phyloP scores from a whole-genome alignment of 2,113 vertebrate species.

The Anguilla japonica region DNA sequence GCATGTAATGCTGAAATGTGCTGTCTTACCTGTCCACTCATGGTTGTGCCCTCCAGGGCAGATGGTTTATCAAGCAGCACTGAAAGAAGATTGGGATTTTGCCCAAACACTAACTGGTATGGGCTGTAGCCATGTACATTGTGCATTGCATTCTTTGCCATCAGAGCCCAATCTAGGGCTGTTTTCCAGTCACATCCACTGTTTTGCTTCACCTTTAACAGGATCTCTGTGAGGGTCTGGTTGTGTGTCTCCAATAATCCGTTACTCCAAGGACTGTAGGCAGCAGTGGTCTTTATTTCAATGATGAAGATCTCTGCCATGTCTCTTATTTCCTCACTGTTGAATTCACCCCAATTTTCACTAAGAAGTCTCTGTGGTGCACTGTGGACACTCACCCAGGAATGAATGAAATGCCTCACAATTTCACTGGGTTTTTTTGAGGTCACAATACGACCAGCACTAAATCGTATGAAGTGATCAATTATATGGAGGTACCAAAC shows the following conservation, averaged over 20 bases:
- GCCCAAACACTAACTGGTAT: constrained; percentile 42
- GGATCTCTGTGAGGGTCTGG: constrained; percentile 34
- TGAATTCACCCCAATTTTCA: constrained; percentile 28
- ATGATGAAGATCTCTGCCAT: background rate
- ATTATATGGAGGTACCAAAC: constrained; percentile 15
- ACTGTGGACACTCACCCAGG: constrained; percentile 33
- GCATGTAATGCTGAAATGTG: constrained; percentile 36
- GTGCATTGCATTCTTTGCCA: constrained; percentile 44
- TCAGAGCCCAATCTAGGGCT: too few relatives aligned
- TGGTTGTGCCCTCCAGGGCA: constrained; percentile 27
- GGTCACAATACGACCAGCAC: constrained; percentile 10
- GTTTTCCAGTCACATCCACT: too few relatives aligned
- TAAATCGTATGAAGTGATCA: constrained; percentile 31
- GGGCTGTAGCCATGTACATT: constrained; percentile 44
- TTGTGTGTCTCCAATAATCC: constrained; percentile 28
- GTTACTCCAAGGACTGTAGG: constrained; percentile 19
- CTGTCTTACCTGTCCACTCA: constrained; percentile 13
- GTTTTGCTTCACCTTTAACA: background rate
- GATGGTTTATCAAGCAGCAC: constrained; percentile 28
- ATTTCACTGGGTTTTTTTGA: constrained; percentile 32
- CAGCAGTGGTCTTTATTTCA: too few relatives aligned
- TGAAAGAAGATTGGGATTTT: constrained; percentile 44
- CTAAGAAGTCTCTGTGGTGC: constrained; percentile 17
- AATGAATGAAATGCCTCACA: constrained; percentile 29
- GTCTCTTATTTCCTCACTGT: constrained; percentile 22